A percentile compares a stretch with the other conserved stretches of the same genome.
Conservation (phyloP, 1,140 invertebrate genomes). For the Neotoxoptera formosana region DNA sequence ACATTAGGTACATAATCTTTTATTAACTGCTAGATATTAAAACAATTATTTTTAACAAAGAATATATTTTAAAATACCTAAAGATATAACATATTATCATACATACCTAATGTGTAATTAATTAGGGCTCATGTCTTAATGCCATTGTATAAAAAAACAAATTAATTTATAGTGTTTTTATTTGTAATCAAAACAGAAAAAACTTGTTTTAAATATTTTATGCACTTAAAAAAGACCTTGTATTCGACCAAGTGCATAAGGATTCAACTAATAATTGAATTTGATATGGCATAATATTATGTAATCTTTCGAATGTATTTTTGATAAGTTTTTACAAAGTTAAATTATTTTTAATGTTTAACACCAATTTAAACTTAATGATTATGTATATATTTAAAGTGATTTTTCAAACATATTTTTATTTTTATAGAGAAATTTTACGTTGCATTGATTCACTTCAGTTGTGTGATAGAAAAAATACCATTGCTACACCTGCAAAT, state of each 20-base stretch:
- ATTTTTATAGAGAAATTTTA: conserved; percentile 79
- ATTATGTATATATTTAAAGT: background rate
- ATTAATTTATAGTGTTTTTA: background rate
- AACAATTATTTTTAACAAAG: background rate
- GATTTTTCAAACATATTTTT: background rate
- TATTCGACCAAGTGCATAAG: background rate
- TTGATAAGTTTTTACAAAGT: background rate
- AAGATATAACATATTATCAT: background rate
- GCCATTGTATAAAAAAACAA: background rate
- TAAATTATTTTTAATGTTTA: background rate
- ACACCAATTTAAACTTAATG: background rate
- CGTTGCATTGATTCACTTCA: conserved; percentile 89
- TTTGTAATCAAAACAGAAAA: background rate
- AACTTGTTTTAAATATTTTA: background rate
- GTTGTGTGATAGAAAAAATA: conserved; percentile 74
- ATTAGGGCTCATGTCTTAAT: background rate
- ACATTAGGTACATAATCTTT: background rate
- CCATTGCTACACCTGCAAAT: conserved; percentile 85
- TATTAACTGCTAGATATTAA: background rate
- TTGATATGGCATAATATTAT: background rate
- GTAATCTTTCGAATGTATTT: background rate
- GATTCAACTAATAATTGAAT: background rate
- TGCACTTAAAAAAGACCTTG: background rate
- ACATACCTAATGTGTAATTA: background rate
- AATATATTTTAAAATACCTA: background rate